A percentile compares a stretch with the other conserved stretches of the same genome.
These are phyloP conservation scores for Volucella bombylans DNA, from an alignment of 2,888 invertebrate species.

Conservation along the genomic window DNA sequence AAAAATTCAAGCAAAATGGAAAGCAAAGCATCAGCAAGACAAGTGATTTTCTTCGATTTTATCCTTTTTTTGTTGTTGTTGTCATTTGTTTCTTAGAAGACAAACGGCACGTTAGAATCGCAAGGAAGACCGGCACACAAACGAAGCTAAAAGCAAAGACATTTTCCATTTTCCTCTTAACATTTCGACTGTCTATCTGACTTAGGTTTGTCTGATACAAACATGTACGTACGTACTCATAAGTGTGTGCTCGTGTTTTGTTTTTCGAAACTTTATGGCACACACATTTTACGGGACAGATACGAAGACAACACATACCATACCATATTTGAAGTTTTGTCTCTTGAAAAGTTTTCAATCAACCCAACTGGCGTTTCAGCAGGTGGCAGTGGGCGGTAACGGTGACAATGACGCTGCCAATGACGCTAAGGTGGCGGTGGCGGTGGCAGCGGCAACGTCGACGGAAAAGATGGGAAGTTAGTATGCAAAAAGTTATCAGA, in stretches of 20 bases:
- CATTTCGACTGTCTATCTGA: conserved; percentile 5
- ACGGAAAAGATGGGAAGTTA: neutral
- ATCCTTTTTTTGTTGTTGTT: conserved; percentile 4
- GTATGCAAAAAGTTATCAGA: conserved; percentile 15
- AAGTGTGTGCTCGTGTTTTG: conserved; percentile 14
- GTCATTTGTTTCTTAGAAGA: too few species aligned
- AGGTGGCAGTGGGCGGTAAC: neutral
- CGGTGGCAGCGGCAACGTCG: too few species aligned
- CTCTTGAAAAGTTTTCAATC: conserved; percentile 50
- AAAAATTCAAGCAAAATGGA: conserved; percentile 13
- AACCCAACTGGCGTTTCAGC: conserved; percentile 10
- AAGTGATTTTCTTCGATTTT: conserved; percentile 63
- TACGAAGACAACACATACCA: neutral
- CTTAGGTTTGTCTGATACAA: conserved; percentile 6
- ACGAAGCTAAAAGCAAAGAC: conserved; percentile 27
- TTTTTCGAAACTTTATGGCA: neutral
- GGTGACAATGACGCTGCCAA: too few species aligned
- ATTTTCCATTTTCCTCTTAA: conserved; percentile 38
- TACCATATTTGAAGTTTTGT: conserved; percentile 18
- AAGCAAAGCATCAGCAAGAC: conserved; percentile 48
- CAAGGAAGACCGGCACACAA: conserved; percentile 7
- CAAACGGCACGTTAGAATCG: conserved; percentile 28
- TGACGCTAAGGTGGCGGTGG: too few species aligned
- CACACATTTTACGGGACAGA: conserved; percentile 14
- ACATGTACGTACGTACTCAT: neutral